phyloP scores from a whole-genome alignment of 2,797 vertebrate species.

The Graptemys geographica region DNA sequence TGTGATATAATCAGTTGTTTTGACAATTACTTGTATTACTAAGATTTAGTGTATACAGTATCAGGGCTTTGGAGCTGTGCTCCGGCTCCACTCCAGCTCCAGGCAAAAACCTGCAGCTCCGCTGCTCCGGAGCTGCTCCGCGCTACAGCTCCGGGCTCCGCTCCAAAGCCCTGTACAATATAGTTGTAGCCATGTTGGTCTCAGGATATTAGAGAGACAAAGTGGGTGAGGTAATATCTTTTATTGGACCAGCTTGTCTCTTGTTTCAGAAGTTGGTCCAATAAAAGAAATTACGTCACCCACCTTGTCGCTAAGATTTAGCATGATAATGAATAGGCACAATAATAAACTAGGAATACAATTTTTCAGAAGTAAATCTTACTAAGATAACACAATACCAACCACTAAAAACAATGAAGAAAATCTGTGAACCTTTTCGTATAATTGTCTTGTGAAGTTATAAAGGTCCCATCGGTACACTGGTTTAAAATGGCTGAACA shows the following conservation, averaged over 20 bases:
- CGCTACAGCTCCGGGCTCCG: too few species aligned
- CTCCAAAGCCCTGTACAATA: too few species aligned
- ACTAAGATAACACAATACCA: background rate
- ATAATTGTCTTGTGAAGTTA: background rate
- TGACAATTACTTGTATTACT: background rate
- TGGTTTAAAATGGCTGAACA: background rate
- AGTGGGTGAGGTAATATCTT: background rate
- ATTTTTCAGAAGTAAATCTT: background rate
- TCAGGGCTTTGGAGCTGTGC: too few species aligned
- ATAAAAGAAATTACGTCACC: background rate
- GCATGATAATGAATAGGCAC: background rate
- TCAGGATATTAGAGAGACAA: background rate
- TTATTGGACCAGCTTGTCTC: background rate
- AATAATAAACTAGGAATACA: background rate
- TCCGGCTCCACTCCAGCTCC: too few species aligned
- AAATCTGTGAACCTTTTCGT: background rate
- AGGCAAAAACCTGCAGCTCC: too few species aligned
- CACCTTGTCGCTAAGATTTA: background rate
- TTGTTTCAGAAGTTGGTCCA: background rate
- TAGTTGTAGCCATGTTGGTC: background rate
- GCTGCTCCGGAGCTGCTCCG: too few species aligned
- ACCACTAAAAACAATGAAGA: background rate
- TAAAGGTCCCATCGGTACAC: background rate
- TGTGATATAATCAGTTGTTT: background rate
- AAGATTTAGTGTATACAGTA: background rate